Base-by-base conservation (phyloP, 2,797 vertebrate genomes). In the Sebastes itinus region DNA sequence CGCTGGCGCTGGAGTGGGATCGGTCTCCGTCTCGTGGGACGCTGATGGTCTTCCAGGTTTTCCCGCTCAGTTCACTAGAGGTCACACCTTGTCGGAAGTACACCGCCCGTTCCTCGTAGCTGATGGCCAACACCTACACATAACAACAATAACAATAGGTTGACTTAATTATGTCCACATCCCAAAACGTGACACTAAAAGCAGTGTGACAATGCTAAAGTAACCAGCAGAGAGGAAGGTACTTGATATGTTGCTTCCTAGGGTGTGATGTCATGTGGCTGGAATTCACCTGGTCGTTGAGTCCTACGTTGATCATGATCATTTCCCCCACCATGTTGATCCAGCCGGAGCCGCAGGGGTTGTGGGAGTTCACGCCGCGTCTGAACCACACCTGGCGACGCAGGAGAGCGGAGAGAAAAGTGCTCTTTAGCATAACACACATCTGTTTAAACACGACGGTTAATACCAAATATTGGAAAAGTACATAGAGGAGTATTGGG, bases 241-340 rank as follows among this genome's bases (percentile, higher is more conserved):
- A 38, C 33, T 46, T 1, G 9, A 49, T 11, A 9, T n/a, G 46
- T 58, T 18, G 20, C 7, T 67, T 67, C 9, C 38, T 18, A 56
- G 35, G 55, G 52, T 54, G 30, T 55, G 20, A 54, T 6, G 35
- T 8, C 8, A 30, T 4, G 2, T 1, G 30, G 20, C 2, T 33
- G 7, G 5, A 62, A 64, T 10, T 87, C 75, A 98, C 98, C 97
- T 99, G 99, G 87, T 99, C 98, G 4, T 98, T 98, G 68, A 98
- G 96, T 73, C 98, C 99, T 11, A 99, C 97, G 5, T 96, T 96
- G 86, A 99, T 94, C 97, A 97, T 99, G 73, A 96, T 92, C 98
- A 99, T 98, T 85, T 99, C 98, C 68, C 98, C 97, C 32, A 99
- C 96, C 99, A 99, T 99, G 93, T 95, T 95, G 68, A 99, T 97